phyloP scores from a whole-genome alignment of 2,888 invertebrate species.

The Psococerastis gibbosa region DNA sequence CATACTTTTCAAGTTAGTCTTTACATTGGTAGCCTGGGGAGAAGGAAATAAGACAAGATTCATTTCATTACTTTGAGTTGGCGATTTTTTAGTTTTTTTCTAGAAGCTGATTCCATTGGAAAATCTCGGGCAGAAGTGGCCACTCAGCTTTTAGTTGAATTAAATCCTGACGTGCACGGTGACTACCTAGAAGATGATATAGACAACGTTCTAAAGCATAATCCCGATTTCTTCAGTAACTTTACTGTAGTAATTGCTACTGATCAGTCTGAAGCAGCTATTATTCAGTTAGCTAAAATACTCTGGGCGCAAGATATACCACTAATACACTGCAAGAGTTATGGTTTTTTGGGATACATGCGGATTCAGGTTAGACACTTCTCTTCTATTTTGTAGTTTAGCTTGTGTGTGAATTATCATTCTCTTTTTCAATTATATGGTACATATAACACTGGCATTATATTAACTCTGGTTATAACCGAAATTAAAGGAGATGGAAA shows the following conservation, averaged over 20 bases:
- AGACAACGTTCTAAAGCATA: conserved; percentile 65
- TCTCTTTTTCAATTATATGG: too few relatives aligned
- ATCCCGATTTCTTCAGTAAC: conserved; percentile 70
- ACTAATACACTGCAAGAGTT: conserved; percentile 65
- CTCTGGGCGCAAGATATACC: conserved; percentile 77
- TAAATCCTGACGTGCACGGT: conserved; percentile 85
- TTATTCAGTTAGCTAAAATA: conserved; percentile 53
- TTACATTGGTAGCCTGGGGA: too few relatives aligned
- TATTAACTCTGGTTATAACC: too few relatives aligned
- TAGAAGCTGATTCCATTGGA: conserved; percentile 64
- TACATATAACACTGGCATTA: too few relatives aligned
- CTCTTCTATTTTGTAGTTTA: too few relatives aligned
- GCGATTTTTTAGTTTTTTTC: conserved; percentile 64
- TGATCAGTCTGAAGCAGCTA: conserved; percentile 49
- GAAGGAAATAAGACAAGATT: conserved; percentile 5
- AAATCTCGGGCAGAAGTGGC: conserved; percentile 68
- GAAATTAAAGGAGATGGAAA: too few relatives aligned
- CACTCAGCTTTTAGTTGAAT: conserved; percentile 62
- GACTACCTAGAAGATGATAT: conserved; percentile 80
- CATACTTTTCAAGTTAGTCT: neutral
- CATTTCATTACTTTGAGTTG: conserved; percentile 12
- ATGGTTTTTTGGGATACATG: conserved; percentile 84
- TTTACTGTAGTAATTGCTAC: conserved; percentile 78
- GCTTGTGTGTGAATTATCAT: too few relatives aligned
- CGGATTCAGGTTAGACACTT: conserved; percentile 77